These are phyloP conservation scores for Anarsia innoxiella DNA, from an alignment of 2,888 invertebrate species.

Conservation along the genomic window DNA sequence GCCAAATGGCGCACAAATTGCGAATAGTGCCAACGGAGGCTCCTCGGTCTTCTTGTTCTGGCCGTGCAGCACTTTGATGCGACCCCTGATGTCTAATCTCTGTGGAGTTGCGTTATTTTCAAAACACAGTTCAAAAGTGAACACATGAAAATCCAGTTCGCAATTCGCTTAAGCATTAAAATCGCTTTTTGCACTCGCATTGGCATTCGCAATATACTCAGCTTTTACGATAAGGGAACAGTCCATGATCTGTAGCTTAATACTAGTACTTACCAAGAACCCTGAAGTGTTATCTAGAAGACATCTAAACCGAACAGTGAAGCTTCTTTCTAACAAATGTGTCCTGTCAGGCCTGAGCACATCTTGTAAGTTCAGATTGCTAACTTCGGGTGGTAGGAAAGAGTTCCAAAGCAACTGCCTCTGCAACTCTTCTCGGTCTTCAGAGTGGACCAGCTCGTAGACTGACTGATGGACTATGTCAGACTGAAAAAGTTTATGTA, in stretches of 20 bases:
- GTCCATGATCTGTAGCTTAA: too few relatives aligned
- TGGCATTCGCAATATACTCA: constrained; percentile 1
- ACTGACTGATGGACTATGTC: constrained; percentile 99
- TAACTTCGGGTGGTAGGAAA: constrained; percentile 87
- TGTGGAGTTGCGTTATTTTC: constrained; percentile 50
- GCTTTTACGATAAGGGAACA: too few relatives aligned
- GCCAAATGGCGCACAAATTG: constrained; percentile 99
- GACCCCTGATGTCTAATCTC: constrained; percentile 98
- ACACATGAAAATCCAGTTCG: neutral
- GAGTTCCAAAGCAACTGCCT: constrained; percentile 96
- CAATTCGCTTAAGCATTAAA: constrained; percentile 4
- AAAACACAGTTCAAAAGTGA: neutral
- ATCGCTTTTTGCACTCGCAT: constrained; percentile 5
- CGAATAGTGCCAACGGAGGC: constrained; percentile 95
- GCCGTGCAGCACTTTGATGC: constrained; percentile 96
- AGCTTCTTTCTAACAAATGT: constrained; percentile 94
- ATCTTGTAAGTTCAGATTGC: constrained; percentile 86
- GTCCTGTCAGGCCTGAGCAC: constrained; percentile 91
- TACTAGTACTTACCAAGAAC: constrained; percentile 90
- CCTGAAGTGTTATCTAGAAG: constrained; percentile 99
- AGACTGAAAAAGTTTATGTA: constrained; percentile 85
- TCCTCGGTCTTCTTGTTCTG: constrained; percentile 96
- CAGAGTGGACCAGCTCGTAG: constrained; percentile 98
- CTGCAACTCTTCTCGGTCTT: constrained; percentile 98
- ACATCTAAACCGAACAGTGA: constrained; percentile 99